A percentile compares a stretch with the other conserved stretches of the same genome.
These are phyloP conservation scores for Selenia dentaria DNA, from an alignment of 2,888 invertebrate species.

Conservation along the genomic window DNA sequence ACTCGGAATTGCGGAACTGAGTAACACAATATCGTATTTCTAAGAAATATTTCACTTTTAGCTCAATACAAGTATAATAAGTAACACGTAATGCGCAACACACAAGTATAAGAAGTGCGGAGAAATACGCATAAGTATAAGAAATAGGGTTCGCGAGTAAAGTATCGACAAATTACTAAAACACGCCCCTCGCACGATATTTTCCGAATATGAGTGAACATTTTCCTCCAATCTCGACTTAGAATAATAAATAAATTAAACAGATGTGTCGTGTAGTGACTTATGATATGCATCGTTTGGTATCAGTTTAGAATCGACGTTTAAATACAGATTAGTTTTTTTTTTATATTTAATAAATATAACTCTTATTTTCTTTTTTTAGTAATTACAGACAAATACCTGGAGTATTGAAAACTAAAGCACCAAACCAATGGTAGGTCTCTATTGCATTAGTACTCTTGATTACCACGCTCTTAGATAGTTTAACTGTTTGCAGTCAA, in stretches of 20 bases:
- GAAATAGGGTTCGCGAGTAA: constrained; percentile 23
- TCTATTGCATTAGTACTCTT: too few relatives aligned
- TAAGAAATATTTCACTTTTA: constrained; percentile 17
- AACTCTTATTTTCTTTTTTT: too few relatives aligned
- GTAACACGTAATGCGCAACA: background rate
- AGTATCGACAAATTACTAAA: constrained; percentile 63
- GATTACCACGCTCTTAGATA: too few relatives aligned
- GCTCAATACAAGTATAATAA: constrained; percentile 11
- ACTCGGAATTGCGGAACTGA: constrained; percentile 29
- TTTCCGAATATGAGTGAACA: constrained; percentile 59
- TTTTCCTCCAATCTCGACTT: constrained; percentile 47
- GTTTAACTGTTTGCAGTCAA: too few relatives aligned
- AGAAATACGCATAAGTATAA: constrained; percentile 19
- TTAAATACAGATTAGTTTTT: too few relatives aligned
- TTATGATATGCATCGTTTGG: too few relatives aligned
- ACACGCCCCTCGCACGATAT: constrained; percentile 49
- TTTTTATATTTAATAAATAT: too few relatives aligned
- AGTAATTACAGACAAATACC: too few relatives aligned
- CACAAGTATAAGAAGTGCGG: background rate
- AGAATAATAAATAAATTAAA: constrained; percentile 22
- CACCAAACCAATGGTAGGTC: too few relatives aligned
- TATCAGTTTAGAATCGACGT: too few relatives aligned
- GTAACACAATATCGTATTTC: constrained; percentile 33
- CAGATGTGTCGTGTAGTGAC: constrained; percentile 19
- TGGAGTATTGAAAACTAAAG: too few relatives aligned